Percentiles rank a stretch among this genome's conserved stretches.
Evolutionary conservation across 2,797 vertebrate genomes (phyloP).

Genomic region (Psittacula derbiana): DNA sequence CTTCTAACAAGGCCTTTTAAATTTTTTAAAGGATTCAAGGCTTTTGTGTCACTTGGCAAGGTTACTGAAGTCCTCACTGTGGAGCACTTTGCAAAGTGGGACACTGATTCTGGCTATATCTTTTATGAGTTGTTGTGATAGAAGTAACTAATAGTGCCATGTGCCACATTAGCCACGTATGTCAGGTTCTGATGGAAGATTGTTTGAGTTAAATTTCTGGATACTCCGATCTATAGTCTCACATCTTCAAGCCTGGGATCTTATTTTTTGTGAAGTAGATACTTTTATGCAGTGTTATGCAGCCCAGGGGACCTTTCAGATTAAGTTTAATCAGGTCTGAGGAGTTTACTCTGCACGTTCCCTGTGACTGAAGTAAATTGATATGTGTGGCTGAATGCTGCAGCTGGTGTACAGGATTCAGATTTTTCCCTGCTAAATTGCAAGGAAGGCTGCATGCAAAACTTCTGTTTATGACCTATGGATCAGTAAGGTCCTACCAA

Average conservation of each 20-base stretch:
- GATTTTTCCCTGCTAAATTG: not conserved
- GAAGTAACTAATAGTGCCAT: not conserved
- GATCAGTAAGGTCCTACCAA: not conserved
- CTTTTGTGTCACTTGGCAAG: not conserved
- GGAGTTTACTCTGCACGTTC: not conserved
- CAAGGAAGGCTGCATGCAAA: not conserved
- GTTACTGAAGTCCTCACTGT: fast-evolving
- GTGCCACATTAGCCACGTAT: fast-evolving
- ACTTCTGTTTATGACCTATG: fast-evolving
- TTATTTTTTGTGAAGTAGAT: not conserved
- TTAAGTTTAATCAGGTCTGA: not conserved
- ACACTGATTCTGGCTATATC: fast-evolving
- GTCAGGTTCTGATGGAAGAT: not conserved
- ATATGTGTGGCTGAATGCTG: not conserved
- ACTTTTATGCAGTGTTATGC: not conserved
- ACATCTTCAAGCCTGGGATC: not conserved
- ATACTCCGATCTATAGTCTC: not conserved
- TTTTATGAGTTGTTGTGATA: not conserved
- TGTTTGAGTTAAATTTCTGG: not conserved
- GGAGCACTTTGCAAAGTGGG: not conserved
- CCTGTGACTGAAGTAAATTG: not conserved
- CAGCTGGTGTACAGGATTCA: not conserved
- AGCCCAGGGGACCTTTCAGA: not conserved
- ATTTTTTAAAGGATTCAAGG: not conserved
- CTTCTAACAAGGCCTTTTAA: not conserved